Base-by-base conservation (phyloP, 2,113 vertebrate species). In the Ariopsis seemanni region DNA sequence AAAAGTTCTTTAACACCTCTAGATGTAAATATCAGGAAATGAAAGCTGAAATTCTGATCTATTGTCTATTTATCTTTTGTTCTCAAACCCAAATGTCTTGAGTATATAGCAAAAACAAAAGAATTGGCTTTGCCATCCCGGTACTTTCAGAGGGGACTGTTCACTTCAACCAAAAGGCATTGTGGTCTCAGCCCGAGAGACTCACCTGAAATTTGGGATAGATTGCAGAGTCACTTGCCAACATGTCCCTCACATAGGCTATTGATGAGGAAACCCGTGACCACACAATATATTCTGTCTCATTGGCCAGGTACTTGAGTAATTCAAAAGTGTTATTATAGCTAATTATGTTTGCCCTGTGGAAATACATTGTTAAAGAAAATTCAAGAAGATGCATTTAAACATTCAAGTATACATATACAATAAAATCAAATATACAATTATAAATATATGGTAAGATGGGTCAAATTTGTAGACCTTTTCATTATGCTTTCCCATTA, bases 231-330 rank as follows among this genome's bases (percentile, higher is more conserved):
- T 97, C 94, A 85, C 94, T 93, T 84, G 95, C 92, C 83, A 99
- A 90, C 98, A 99, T 99, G 90, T 95, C 86, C 83, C 92, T 90
- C 0, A 99, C 91, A 79, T 99, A 99, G 20, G 95, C 92, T 34
- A 97, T 92, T 0, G 97, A 94, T 77, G 96, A 92, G 53, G 96
- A 87, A 86, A 92, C 92, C 86, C 96, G 95, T 0, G 95, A 69
- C 98, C 98, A 99, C 1, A 96, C 96, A 50, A 99, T 95, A 91
- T 96, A 98, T 0, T 95, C 93, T 0, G 0, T 5, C 94, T 99
- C 98, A 0, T 7, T 58, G 48, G 0, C 25, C 77, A 99, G 93
- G 89, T 99, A 99, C 90, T n/a, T 94, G 75, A 97, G 98, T 82
- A 99, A 91, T 10, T 96, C 91, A 85, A 99, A 94, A 82, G 97